phyloP scores from a whole-genome alignment of 2,888 invertebrate genomes.

The Dioctria rufipes region DNA sequence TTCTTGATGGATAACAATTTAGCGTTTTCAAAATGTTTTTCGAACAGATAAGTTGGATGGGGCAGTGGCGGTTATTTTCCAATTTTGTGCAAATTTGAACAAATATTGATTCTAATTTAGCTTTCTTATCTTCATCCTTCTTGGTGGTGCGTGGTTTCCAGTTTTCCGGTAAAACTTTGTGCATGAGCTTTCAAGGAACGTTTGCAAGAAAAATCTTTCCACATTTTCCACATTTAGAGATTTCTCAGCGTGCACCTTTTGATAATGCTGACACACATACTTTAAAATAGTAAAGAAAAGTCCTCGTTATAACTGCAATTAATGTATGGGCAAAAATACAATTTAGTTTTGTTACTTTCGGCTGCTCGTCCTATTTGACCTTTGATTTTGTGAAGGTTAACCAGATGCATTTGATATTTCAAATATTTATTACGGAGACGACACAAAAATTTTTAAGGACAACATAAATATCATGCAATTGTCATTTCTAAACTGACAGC shows the following conservation, averaged over 20 bases:
- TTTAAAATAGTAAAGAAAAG: conserved; percentile 74
- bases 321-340: conserved; percentile 75
- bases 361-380: conserved; percentile 57
- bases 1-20: no score
- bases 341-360: conserved; percentile 64
- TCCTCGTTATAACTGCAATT: conserved; percentile 74
- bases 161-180: conserved; percentile 61
- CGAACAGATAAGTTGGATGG: not conserved
- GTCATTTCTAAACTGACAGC: no score
- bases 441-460: not conserved
- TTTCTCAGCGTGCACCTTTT: conserved; percentile 78
- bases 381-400: conserved; percentile 73
- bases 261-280: conserved; percentile 79
- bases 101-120: no score
- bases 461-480: not conserved
- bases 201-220: conserved; percentile 74
- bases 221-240: conserved; percentile 75
- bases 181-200: conserved; percentile 75
- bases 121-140: conserved; percentile 57
- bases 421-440: not conserved
- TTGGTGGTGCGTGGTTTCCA: not conserved
- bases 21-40: not conserved
- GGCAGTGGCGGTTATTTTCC: no score
- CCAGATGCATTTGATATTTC: conserved; percentile 73
- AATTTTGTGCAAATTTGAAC: conserved; percentile 19